A percentile compares a stretch with the other conserved stretches of the same genome.
Evolutionary conservation across 2,888 invertebrate species (phyloP).

Genomic region (Chalcosyrphus nemorum): DNA sequence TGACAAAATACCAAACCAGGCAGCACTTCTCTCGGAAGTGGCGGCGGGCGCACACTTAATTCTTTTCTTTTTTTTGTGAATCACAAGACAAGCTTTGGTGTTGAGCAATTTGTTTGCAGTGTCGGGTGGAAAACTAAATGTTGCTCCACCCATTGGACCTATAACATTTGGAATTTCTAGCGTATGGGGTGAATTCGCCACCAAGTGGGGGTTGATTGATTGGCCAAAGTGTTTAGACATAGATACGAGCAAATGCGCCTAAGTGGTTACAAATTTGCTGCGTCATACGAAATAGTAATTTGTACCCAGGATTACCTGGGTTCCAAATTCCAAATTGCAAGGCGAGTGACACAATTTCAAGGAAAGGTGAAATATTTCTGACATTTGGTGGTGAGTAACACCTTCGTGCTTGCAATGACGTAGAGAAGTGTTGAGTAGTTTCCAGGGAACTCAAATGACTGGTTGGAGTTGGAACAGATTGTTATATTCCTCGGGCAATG

Average conservation of each 20-base stretch:
- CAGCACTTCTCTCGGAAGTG: slow-evolving; percentile 6
- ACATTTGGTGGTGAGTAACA: no score
- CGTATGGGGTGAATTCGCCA: background rate
- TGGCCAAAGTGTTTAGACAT: slow-evolving; percentile 42
- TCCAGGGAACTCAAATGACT: no score
- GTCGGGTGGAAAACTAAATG: background rate
- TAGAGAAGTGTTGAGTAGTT: no score
- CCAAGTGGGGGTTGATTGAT: slow-evolving; percentile 71
- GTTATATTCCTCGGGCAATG: no score
- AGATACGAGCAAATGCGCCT: slow-evolving; percentile 61
- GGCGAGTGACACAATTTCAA: no score
- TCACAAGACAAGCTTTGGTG: slow-evolving; percentile 46
- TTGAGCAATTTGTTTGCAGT: slow-evolving; percentile 52
- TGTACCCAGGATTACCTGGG: no score
- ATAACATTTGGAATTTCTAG: background rate
- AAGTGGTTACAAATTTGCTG: slow-evolving; percentile 60
- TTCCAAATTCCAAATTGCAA: no score
- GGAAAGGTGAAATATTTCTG: no score
- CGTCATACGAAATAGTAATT: slow-evolving; percentile 27
- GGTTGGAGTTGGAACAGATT: no score
- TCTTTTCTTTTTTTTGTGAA: no score
- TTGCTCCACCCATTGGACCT: slow-evolving; percentile 23
- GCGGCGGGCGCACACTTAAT: slow-evolving; percentile 12
- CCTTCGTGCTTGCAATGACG: no score
- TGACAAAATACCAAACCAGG: slow-evolving; percentile 48